Evolutionary conservation across 2,888 invertebrate species (phyloP).

Genomic region (Automeris io): DNA sequence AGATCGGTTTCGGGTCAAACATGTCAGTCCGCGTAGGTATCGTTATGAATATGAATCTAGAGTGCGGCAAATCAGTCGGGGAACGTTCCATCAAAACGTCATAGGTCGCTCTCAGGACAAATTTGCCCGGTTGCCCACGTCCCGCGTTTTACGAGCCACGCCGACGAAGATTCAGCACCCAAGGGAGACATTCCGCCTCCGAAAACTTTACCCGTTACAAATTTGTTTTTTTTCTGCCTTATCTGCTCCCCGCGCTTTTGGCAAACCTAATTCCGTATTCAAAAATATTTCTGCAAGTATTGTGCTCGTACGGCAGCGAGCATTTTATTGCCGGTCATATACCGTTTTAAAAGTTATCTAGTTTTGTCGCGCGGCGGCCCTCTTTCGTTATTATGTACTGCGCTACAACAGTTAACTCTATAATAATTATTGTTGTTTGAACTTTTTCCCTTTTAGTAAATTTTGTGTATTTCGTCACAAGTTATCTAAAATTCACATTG

Average conservation of each 20-base stretch:
- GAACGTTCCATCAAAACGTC: constrained; percentile 76
- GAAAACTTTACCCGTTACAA: constrained; percentile 78
- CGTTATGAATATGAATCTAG: constrained; percentile 75
- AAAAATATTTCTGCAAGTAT: constrained; percentile 77
- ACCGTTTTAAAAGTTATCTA: constrained; percentile 75
- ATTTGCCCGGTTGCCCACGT: constrained; percentile 76
- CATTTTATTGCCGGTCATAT: constrained; percentile 74
- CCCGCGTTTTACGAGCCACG: constrained; percentile 74
- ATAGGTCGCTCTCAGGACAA: constrained; percentile 75
- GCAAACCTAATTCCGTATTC: constrained; percentile 77
- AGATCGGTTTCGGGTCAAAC: constrained; percentile 46
- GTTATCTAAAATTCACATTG: no score
- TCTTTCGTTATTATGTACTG: constrained; percentile 36
- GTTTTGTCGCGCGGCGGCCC: constrained; percentile 55
- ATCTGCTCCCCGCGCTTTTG: constrained; percentile 75
- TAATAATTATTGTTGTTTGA: constrained; percentile 69
- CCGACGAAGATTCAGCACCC: constrained; percentile 77
- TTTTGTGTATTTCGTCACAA: no score
- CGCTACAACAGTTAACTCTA: constrained; percentile 41
- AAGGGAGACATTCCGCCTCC: constrained; percentile 75
- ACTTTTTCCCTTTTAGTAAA: no score
- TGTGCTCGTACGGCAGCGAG: constrained; percentile 70
- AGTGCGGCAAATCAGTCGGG: constrained; percentile 67
- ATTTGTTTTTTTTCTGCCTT: constrained; percentile 76
- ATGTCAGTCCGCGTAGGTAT: constrained; percentile 50